Evolutionary conservation across 2,888 invertebrate genomes (phyloP).

Genomic region (Amitus sp.): DNA sequence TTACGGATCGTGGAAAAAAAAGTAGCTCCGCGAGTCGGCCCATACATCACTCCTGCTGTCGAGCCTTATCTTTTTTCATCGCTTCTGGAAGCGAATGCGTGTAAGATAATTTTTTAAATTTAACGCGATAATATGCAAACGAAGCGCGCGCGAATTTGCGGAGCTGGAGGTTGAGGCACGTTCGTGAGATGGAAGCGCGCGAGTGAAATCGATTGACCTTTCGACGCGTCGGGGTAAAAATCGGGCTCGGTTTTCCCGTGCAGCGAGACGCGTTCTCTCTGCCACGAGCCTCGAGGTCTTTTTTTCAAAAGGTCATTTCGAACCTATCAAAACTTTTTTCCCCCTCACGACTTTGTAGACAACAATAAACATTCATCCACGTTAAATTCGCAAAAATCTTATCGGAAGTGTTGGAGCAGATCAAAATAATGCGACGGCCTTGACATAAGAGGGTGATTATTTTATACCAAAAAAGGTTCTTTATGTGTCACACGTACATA

Average conservation of each 20-base stretch:
- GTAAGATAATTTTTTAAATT: constrained; percentile 38
- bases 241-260: constrained; percentile 33
- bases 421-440: no score
- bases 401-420: no score
- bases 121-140: constrained; percentile 40
- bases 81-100: constrained; percentile 21
- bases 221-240: constrained; percentile 42
- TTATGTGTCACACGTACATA: no score
- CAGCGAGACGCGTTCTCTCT: constrained; percentile 15
- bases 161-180: constrained; percentile 40
- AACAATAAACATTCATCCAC: no score
- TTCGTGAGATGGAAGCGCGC: constrained; percentile 54
- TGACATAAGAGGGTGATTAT: no score
- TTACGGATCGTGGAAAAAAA: not conserved
- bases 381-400: no score
- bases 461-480: no score
- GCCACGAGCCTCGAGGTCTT: constrained; percentile 3
- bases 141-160: constrained; percentile 41
- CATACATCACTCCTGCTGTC: constrained; percentile 3
- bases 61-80: constrained; percentile 9
- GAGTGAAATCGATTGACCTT: constrained; percentile 65
- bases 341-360: no score
- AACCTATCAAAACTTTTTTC: no score
- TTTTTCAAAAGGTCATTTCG: no score
- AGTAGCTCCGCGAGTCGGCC: not conserved